phyloP scores from a whole-genome alignment of 2,113 vertebrate genomes.

The Leptobrachium leishanense region DNA sequence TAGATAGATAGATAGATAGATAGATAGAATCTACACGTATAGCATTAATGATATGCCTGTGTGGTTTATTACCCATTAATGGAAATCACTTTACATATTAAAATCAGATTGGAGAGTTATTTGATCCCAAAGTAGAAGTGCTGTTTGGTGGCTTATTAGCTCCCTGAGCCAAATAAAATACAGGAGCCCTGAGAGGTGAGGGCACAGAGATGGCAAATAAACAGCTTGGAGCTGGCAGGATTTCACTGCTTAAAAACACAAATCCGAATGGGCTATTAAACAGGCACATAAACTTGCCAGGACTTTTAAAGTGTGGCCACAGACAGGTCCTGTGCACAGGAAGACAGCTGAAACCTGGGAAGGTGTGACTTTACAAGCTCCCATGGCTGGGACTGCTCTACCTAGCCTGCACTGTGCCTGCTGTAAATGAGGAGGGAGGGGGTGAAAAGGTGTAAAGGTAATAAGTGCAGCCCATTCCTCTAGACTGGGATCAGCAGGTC shows the following conservation, averaged over 20 bases:
- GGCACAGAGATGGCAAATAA: constrained; percentile 57
- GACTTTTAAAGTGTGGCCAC: constrained; percentile 56
- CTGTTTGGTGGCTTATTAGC: constrained; percentile 8
- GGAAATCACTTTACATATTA: neutral
- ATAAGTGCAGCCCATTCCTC: constrained; percentile 58
- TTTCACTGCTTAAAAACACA: constrained; percentile 62
- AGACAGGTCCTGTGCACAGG: constrained; percentile 49
- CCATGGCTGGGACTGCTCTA: constrained; percentile 50
- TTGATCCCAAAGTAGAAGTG: constrained; percentile 22
- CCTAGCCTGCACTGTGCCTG: constrained; percentile 56
- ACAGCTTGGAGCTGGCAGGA: constrained; percentile 52
- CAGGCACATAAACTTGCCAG: constrained; percentile 60
- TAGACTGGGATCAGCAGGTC: constrained; percentile 58
- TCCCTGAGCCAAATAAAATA: constrained; percentile 51
- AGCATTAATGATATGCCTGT: neutral
- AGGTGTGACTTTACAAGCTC: constrained; percentile 56
- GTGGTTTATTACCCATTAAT: neutral
- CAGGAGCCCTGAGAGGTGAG: constrained; percentile 48
- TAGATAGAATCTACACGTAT: too few species aligned
- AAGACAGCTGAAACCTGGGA: constrained; percentile 55
- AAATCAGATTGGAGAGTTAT: constrained; percentile 2
- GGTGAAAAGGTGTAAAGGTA: constrained; percentile 63
- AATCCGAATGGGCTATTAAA: constrained; percentile 59
- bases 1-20: too few species aligned
- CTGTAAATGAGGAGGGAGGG: constrained; percentile 54